Conservation (phyloP, 1,140 invertebrate genomes). For the Hylyphantes graminicola region DNA sequence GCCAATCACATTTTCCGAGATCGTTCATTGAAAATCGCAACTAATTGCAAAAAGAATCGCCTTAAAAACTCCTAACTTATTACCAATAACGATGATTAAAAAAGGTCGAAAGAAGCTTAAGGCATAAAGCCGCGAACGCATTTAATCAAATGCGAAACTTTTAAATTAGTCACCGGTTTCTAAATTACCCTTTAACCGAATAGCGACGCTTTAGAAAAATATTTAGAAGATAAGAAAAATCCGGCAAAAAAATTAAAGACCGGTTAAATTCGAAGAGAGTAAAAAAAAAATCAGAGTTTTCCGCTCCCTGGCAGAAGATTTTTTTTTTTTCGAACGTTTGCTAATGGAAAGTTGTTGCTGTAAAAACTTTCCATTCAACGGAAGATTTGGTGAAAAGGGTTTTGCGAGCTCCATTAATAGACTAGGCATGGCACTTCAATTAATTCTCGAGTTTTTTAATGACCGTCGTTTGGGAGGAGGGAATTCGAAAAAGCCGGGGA, state of each 20-base stretch:
- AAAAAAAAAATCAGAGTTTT: conserved; percentile 42
- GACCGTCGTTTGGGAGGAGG: conserved; percentile 46
- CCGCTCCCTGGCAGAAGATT: conserved; percentile 15
- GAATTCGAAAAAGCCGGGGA: conserved; percentile 20
- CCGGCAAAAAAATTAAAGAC: conserved; percentile 51
- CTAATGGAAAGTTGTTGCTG: conserved; percentile 57
- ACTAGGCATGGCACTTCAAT: conserved; percentile 54
- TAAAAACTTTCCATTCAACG: conserved; percentile 48
- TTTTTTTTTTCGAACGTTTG: conserved; percentile 6
- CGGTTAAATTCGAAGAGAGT: conserved; percentile 41
- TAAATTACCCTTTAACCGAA: conserved; percentile 53
- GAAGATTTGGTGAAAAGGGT: conserved; percentile 32
- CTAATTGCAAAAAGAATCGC: conserved; percentile 25
- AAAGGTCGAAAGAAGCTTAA: conserved; percentile 25
- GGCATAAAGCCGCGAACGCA: conserved; percentile 28
- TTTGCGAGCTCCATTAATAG: conserved; percentile 48
- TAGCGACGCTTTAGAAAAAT: conserved; percentile 52
- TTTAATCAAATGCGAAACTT: conserved; percentile 60
- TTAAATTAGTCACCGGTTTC: conserved; percentile 48
- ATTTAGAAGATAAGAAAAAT: conserved; percentile 12
- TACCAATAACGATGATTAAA: conserved; percentile 53
- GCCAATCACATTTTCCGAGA: conserved; percentile 20
- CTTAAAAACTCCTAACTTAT: conserved; percentile 28
- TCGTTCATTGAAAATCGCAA: background rate
- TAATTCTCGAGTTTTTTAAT: conserved; percentile 58